Base-by-base conservation (phyloP, 2,797 vertebrate species). In the Amniataba percoides region DNA sequence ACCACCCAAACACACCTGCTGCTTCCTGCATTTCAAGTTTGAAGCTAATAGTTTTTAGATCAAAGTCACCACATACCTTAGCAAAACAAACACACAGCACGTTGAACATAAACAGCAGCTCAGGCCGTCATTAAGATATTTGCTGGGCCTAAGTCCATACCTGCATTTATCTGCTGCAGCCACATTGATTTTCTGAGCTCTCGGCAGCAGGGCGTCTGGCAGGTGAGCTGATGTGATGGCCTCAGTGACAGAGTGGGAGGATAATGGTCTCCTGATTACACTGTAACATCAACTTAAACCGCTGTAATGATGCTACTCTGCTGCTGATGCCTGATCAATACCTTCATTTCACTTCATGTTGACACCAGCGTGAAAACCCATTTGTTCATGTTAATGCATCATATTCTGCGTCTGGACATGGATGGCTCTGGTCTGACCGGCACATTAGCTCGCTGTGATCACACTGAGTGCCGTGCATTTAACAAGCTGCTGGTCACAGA, bases 361-460 rank as follows among this genome's bases (percentile, higher is more conserved):
- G 64, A 76, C 71, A 64, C 19, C 34, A 34, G 40, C n/a, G 58
- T 78, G 12, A 75, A 83, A 71, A 65, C 6, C 7, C 9, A n/a
- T 70, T 80, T 56, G 43, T 67, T 71, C 23, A 68, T 23, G 51
- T 56, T 77, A n/a, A 49, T 56, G 31, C 59, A 23, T 73, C 60
- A 48, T 42, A 66, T 31, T 48, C 36, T 11, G 2, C 25, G 12
- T 42, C 18, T 55, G 51, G 36, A 66, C 40, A 27, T 62, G 48
- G 27, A 42, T 42, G 31, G 2, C 27, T 60, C 43, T 64, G 27
- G 16, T 71, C 18, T 63, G 25, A 23, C 10, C 46, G 10, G 48
- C 40, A 3, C 49, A 3, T 64, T n/a, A 13, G 25, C 34, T 61
- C 58, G 63, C 55, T n/a, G 56, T 23, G 5, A 56, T 75, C 42